Evolutionary conservation across 2,113 vertebrate genomes (phyloP).

Genomic region (Phaethornis superciliosus): DNA sequence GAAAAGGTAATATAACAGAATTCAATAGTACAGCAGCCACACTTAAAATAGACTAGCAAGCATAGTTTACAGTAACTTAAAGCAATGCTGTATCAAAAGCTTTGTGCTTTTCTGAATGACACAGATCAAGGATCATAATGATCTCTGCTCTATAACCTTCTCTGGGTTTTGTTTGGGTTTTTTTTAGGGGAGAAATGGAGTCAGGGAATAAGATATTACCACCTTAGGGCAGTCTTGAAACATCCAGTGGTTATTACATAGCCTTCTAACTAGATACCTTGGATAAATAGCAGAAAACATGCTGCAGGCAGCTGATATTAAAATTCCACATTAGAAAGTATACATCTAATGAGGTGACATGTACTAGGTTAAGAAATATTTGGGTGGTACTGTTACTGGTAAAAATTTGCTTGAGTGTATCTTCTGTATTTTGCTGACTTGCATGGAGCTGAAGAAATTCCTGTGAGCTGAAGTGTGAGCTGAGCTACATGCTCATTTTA

Average conservation of each 20-base stretch:
- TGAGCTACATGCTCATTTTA: conserved; percentile 22
- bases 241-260: background rate
- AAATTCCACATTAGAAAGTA: conserved; percentile 22
- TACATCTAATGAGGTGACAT: conserved; percentile 4
- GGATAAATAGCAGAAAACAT: conserved; percentile 8
- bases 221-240: background rate
- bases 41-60: background rate
- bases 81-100: background rate
- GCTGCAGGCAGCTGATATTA: conserved; percentile 8
- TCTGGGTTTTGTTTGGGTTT: background rate
- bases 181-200: background rate
- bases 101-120: conserved; percentile 52
- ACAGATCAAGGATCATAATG: conserved; percentile 37
- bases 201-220: background rate
- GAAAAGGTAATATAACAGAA: background rate
- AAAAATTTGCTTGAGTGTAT: background rate
- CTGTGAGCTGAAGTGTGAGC: background rate
- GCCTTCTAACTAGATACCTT: background rate
- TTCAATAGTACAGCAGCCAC: background rate
- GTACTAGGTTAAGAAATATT: conserved; percentile 55
- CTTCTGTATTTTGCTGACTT: background rate
- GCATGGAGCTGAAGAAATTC: background rate
- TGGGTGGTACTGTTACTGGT: background rate
- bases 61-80: background rate
- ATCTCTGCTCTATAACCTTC: background rate